Percentiles rank a stretch among this genome's conserved stretches.
phyloP scores from a whole-genome alignment of 2,797 vertebrate species.

The Crenichthys baileyi region DNA sequence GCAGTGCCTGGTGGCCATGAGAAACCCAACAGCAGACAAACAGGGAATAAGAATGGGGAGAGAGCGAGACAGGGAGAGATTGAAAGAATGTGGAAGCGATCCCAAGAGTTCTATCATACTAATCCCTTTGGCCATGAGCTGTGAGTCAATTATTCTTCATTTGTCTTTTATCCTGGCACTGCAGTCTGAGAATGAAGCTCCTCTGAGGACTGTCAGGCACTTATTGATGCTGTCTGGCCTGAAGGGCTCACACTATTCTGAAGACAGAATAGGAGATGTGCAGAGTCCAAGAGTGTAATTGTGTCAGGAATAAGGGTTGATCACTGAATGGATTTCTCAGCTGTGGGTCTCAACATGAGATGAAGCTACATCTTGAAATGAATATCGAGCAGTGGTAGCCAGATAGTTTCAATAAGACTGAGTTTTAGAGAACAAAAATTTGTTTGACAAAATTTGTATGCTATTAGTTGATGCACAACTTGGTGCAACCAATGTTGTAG shows the following conservation, averaged over 20 bases:
- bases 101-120: constrained; percentile 73
- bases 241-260: constrained; percentile 60
- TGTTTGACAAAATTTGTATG: neutral
- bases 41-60: constrained; percentile 54
- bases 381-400: constrained; percentile 10
- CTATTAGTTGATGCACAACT: too few species aligned
- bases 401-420: constrained; percentile 30
- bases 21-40: constrained; percentile 25
- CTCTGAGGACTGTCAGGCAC: constrained; percentile 60
- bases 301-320: constrained; percentile 65
- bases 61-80: constrained; percentile 51
- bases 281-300: constrained; percentile 60
- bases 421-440: constrained; percentile 21
- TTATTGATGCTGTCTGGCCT: constrained; percentile 76
- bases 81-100: constrained; percentile 65
- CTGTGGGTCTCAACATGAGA: constrained; percentile 18
- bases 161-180: constrained; percentile 77
- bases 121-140: constrained; percentile 77
- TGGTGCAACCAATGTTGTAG: too few species aligned
- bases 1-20: constrained; percentile 21
- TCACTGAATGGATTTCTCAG: constrained; percentile 27
- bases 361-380: constrained; percentile 29
- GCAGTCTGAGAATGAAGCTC: constrained; percentile 65
- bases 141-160: constrained; percentile 82
- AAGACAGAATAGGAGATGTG: constrained; percentile 41